phyloP scores from a whole-genome alignment of 2,113 vertebrate genomes.

The Chinchilla lanigera region DNA sequence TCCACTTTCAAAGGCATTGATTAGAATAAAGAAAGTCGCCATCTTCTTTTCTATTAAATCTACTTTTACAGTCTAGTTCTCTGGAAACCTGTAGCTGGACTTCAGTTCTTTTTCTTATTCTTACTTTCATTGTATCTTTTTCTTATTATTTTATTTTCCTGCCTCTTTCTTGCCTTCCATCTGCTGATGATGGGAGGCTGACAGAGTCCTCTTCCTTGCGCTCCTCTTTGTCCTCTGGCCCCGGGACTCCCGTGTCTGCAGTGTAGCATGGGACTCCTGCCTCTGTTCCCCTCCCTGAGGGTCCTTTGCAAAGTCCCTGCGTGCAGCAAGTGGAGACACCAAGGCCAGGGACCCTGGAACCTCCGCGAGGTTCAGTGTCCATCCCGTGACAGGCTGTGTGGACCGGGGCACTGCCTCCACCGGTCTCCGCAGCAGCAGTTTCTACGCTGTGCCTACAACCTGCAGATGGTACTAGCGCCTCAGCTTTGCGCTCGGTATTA shows the following conservation, averaged over 20 bases:
- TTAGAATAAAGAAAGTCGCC: not conserved
- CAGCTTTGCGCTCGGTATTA: not conserved
- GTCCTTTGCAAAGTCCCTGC: not conserved
- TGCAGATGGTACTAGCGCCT: fast-evolving
- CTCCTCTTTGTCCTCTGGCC: not conserved
- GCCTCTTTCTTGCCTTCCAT: not conserved
- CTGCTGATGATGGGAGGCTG: not conserved
- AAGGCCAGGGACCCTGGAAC: fast-evolving
- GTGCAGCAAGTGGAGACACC: fast-evolving
- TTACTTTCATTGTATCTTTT: not conserved
- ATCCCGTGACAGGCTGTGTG: fast-evolving
- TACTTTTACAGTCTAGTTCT: not conserved
- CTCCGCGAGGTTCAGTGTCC: not conserved
- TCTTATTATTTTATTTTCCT: not conserved
- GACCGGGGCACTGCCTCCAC: fast-evolving
- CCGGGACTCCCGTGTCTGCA: not conserved
- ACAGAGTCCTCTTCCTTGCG: not conserved
- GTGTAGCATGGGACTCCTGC: not conserved
- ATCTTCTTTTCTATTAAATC: not conserved
- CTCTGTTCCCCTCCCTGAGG: not conserved
- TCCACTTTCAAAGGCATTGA: no score
- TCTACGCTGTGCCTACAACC: fast-evolving
- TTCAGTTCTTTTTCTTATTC: not conserved
- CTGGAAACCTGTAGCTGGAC: not conserved
- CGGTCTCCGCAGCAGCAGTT: fast-evolving